Conservation (phyloP, 2,113 vertebrate species). For the Corythornis cristatus region DNA sequence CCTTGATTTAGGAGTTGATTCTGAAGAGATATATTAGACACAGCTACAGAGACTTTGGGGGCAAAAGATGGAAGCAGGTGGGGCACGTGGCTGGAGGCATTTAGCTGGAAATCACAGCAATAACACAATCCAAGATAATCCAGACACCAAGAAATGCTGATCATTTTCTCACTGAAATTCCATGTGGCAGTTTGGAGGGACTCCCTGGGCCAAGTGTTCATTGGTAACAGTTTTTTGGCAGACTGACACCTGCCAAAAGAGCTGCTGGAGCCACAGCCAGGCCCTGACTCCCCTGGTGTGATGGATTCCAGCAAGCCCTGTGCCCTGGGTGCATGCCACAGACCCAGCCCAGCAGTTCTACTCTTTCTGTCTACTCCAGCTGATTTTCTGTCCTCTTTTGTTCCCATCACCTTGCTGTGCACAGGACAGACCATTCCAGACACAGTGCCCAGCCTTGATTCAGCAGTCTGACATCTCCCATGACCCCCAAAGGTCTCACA, state of each 20-base stretch:
- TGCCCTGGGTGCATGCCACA: accelerated
- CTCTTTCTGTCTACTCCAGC: neutral
- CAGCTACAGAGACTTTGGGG: neutral
- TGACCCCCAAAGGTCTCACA: neutral
- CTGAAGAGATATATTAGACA: neutral
- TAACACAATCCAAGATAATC: neutral
- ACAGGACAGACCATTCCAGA: neutral
- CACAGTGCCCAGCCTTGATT: neutral
- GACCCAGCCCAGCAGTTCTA: neutral
- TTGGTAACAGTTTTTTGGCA: neutral
- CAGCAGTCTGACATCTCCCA: neutral
- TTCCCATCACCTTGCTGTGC: accelerated
- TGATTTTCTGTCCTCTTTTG: neutral
- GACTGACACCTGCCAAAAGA: neutral
- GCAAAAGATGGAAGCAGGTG: neutral
- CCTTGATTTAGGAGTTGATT: neutral
- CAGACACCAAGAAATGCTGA: neutral
- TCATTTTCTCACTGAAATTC: neutral
- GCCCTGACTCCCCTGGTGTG: accelerated
- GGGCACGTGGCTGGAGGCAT: neutral
- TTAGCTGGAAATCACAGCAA: neutral
- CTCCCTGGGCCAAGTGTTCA: neutral
- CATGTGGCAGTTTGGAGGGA: neutral
- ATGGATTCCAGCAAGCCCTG: neutral
- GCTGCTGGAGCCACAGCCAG: neutral